Base-by-base conservation (phyloP, 2,113 vertebrate genomes). In the Actenoides hombroni region DNA sequence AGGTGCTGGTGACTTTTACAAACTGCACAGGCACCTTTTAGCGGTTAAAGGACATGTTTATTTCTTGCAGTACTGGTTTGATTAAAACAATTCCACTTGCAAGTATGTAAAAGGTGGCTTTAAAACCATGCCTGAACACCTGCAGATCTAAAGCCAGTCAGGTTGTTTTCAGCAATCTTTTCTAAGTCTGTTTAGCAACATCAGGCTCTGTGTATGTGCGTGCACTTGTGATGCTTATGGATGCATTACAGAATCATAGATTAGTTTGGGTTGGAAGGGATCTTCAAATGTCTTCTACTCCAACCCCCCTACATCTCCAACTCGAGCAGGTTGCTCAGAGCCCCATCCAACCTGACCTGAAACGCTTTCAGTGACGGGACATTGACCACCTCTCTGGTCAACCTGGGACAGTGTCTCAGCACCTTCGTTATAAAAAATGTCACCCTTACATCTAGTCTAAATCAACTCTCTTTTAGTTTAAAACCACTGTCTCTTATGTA, bases 1-100 rank as follows among this genome's bases (percentile, higher is more conserved):
- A 97, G 94, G 85, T 92, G 79, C 69, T 95, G 85, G 83, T 86
- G 84, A 84, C 87, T 97, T 97, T 97, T 94, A 97, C 73, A 96
- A 96, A 93, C 82, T 86, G 64, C 64, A 92, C 70, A 90, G 35
- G 44, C 83, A 89, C 91, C 84, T 92, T 96, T 96, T 88, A 91
- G 73, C 86, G 67, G 40, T 92, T 95, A 92, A 91, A 95, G 91
- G 71, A 88, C 8, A 10, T 64, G 79, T 94, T 95, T 97, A 94
- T 96, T 94, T 83, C 69, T 78, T 77, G 73, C 77, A 83, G 42
- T 60, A 92, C 83, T 97, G 96, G 57, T 94, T 90, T 95, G 70
- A 95, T 91, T 96, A 89, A 95, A 96, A 53, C 26, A 77, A 75
- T 94, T 95, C 78, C 83, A 61, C 67, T 83, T 76, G 44, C 75